These are phyloP conservation scores for Prochilodus magdalenae DNA, from an alignment of 2,113 vertebrate genomes.

Conservation along the genomic window DNA sequence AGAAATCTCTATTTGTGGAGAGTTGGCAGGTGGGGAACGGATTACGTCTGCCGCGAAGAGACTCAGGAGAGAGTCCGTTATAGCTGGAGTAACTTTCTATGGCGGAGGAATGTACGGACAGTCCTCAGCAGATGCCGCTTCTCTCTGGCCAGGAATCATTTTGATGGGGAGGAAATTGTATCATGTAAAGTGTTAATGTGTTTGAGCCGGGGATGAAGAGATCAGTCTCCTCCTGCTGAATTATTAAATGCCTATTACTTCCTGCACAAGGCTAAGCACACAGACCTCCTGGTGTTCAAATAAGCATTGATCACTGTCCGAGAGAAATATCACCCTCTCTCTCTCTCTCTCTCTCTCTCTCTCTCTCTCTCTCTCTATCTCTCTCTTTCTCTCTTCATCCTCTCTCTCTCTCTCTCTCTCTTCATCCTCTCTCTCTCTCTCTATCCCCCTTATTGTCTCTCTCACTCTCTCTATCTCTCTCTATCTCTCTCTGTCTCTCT, in stretches of 20 bases:
- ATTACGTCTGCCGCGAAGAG: not conserved
- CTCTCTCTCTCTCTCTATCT: too few relatives aligned
- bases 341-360: too few relatives aligned
- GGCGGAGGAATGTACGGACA: too few relatives aligned
- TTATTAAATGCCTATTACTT: constrained; percentile 34
- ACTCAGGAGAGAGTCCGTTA: too few relatives aligned
- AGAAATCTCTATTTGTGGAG: constrained; percentile 18
- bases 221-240: constrained; percentile 26
- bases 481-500: too few relatives aligned
- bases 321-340: not conserved
- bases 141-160: constrained; percentile 8
- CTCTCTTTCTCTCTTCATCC: too few relatives aligned
- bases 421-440: too few relatives aligned
- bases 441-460: too few relatives aligned
- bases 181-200: constrained; percentile 13
- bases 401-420: too few relatives aligned
- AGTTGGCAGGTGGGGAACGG: not conserved
- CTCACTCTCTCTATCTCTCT: too few relatives aligned
- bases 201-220: not conserved
- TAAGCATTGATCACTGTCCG: constrained; percentile 3
- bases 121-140: too few relatives aligned
- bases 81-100: too few relatives aligned
- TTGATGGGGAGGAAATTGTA: constrained; percentile 2
- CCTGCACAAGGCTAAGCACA: not conserved
- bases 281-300: constrained; percentile 7